phyloP scores from a whole-genome alignment of 2,797 vertebrate species.

The Anas acuta region DNA sequence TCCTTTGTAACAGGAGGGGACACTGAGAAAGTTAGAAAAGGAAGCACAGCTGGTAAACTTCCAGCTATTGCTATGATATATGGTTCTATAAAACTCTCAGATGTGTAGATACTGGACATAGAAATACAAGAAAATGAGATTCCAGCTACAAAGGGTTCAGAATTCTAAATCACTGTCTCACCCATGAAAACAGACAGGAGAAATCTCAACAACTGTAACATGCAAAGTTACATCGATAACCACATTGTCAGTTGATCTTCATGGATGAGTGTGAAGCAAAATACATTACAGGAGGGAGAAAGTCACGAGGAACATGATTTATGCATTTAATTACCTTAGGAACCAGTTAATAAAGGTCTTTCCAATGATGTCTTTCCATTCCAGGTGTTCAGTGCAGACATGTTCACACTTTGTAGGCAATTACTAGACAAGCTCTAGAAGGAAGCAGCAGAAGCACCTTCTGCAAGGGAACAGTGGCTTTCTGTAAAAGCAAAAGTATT shows the following conservation, averaged over 20 bases:
- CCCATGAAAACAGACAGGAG: not conserved
- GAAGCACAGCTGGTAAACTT: not conserved
- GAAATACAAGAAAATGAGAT: not conserved
- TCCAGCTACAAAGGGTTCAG: not conserved
- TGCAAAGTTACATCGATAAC: not conserved
- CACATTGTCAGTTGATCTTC: not conserved
- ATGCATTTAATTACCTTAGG: slow-evolving; percentile 1
- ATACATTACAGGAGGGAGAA: not conserved
- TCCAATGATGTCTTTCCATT: not conserved
- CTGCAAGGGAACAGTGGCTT: not conserved
- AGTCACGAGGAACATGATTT: not conserved
- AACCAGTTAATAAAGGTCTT: not conserved
- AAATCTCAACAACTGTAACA: not conserved
- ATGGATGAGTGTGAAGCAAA: not conserved
- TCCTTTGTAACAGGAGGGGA: not conserved
- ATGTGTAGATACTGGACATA: not conserved
- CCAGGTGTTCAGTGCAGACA: not conserved
- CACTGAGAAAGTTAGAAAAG: not conserved
- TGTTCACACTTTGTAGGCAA: not conserved
- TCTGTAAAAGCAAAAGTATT: not conserved
- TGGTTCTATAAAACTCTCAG: not conserved
- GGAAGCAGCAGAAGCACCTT: not conserved
- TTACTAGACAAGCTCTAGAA: not conserved
- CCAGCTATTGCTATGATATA: not conserved
- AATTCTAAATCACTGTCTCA: not conserved